Base-by-base conservation (phyloP, 2,888 invertebrate genomes). In the Orgyia antiqua region DNA sequence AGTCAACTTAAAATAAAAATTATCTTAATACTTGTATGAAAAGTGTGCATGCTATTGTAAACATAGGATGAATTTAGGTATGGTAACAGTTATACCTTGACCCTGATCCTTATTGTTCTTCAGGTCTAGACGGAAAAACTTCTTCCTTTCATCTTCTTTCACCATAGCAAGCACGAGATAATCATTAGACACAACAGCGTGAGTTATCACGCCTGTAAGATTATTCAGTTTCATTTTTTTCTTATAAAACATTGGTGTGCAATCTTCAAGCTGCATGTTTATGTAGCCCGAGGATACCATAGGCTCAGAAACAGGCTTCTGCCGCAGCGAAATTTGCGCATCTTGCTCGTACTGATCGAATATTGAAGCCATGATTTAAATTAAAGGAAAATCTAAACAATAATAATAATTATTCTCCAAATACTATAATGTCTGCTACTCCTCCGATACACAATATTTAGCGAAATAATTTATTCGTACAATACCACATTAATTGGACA, bases 201-300 rank as follows among this genome's bases (percentile, higher is more conserved):
- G 94, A 2, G 92, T 91, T 42, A 98, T 92, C 39, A 91, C 88
- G 51, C 93, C 92, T 0, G 93, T 89, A 1, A 97, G 94, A 37
- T 91, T 90, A 45, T 51, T 49, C 11, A 95, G 91, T 53, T 92
- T 92, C 75, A 95, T 93, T 71, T 92, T 93, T 45, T 93, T 91
- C 69, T 94, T 96, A 17, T 90, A 92, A 71, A 97, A 97, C 70
- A 97, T 96, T 5, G 96, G 95, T 10, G 90, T 88, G 45, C 94
- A 94, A 53, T 93, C 92, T 54, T 91, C 90, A 10, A 91, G 62
- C 31, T 86, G 78, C 76, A 88, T 83, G 36, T 75, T 87, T 24
- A 88, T 86, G 44, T 87, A 88, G 2, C 88, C 88, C 2, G 88
- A 88, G 4, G 80, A 86, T 3, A 87, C 79, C 75, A 84, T 78